phyloP scores from a whole-genome alignment of 2,797 vertebrate species.

The Amphiprion clarkii region DNA sequence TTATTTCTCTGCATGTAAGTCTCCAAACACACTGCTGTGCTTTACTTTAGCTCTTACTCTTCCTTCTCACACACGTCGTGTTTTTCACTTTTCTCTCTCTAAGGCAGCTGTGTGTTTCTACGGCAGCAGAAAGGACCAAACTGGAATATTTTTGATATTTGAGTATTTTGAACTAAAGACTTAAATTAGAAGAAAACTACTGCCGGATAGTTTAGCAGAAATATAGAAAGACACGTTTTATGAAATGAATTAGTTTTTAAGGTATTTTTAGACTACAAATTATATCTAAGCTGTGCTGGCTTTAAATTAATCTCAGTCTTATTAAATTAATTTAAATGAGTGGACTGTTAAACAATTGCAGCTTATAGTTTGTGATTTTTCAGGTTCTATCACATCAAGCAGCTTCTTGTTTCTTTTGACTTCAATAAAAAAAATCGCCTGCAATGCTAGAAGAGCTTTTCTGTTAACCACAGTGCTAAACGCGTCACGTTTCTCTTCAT shows the following conservation, averaged over 20 bases:
- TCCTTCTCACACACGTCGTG: neutral
- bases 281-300: conserved; percentile 9
- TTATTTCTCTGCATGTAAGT: conserved; percentile 47
- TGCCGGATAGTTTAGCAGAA: neutral
- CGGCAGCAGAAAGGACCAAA: conserved; percentile 59
- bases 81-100: conserved; percentile 23
- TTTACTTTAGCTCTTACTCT: conserved; percentile 8
- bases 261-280: conserved; percentile 32
- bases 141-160: conserved; percentile 68
- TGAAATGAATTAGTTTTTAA: neutral
- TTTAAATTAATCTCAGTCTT: conserved; percentile 4
- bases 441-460: neutral
- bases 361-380: neutral
- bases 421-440: neutral
- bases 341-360: neutral
- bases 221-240: neutral
- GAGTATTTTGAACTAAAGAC: conserved; percentile 43
- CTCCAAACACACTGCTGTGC: conserved; percentile 10
- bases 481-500: neutral
- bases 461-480: neutral
- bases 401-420: conserved; percentile 7
- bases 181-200: conserved; percentile 18
- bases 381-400: neutral
- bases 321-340: neutral
- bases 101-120: conserved; percentile 59